Percentiles rank a stretch among this genome's conserved stretches.
Evolutionary conservation across 2,113 vertebrate genomes (phyloP).

Genomic region (Alces alces): DNA sequence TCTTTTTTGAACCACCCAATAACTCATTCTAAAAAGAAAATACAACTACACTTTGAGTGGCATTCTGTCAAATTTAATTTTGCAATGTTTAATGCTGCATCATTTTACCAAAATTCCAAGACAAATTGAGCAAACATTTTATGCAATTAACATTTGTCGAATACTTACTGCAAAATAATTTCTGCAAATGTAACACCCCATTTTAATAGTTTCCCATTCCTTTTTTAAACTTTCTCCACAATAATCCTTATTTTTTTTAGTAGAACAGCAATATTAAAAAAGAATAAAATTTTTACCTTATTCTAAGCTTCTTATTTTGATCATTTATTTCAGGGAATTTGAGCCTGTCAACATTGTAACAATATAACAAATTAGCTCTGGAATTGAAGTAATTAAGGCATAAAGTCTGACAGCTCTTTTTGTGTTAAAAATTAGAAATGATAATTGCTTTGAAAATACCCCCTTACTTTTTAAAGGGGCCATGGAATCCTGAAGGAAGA

Average conservation of each 20-base stretch:
- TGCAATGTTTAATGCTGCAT: neutral
- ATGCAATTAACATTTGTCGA: neutral
- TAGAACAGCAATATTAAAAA: conserved; percentile 10
- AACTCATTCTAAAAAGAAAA: conserved; percentile 29
- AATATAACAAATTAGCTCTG: conserved; percentile 36
- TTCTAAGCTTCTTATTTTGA: conserved; percentile 16
- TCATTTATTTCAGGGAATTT: conserved; percentile 28
- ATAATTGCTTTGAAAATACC: conserved; percentile 41
- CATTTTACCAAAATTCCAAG: conserved; percentile 36
- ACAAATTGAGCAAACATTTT: conserved; percentile 21
- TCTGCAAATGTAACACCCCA: neutral
- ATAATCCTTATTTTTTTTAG: neutral
- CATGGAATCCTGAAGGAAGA: neutral
- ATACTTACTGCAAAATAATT: conserved; percentile 16
- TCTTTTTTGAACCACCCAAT: neutral
- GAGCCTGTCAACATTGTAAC: conserved; percentile 8
- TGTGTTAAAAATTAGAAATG: conserved; percentile 21
- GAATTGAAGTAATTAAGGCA: conserved; percentile 32
- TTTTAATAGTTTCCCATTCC: conserved; percentile 20
- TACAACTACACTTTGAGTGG: neutral
- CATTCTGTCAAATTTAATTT: conserved; percentile 30
- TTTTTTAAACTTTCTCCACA: conserved; percentile 27
- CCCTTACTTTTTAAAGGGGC: neutral
- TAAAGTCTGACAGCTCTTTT: conserved; percentile 40
- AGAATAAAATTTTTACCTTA: neutral